phyloP scores from a whole-genome alignment of 1,140 invertebrate species.

The Whitmania pigra region DNA sequence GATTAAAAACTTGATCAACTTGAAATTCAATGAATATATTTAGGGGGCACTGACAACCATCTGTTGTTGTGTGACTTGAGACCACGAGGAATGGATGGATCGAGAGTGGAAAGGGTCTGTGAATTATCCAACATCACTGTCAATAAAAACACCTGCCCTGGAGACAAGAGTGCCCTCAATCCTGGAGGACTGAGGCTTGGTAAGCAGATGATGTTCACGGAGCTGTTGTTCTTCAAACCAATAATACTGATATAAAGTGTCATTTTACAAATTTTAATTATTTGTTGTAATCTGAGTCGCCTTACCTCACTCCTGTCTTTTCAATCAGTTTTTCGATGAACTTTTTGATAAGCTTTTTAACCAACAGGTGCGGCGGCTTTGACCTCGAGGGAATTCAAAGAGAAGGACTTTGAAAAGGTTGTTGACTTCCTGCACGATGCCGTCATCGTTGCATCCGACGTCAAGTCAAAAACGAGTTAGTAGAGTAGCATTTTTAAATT shows the following conservation, averaged over 20 bases:
- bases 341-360: too few species aligned
- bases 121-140: conserved; percentile 82
- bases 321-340: too few species aligned
- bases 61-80: conserved; percentile 61
- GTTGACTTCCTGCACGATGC: conserved; percentile 72
- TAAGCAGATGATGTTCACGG: not conserved
- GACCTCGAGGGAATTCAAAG: conserved; percentile 77
- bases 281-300: too few species aligned
- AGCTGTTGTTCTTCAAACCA: too few species aligned
- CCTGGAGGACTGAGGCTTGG: conserved; percentile 56
- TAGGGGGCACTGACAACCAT: conserved; percentile 54
- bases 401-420: conserved; percentile 71
- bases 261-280: too few species aligned
- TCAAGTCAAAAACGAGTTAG: conserved; percentile 37
- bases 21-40: too few species aligned
- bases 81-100: conserved; percentile 61
- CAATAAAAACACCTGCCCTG: conserved; percentile 85
- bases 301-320: too few species aligned
- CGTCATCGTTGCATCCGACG: conserved; percentile 33
- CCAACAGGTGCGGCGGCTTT: conserved; percentile 63
- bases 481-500: conserved; percentile 10
- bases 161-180: conserved; percentile 87
- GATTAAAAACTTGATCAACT: too few species aligned
- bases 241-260: too few species aligned
- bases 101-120: conserved; percentile 70